Base-by-base conservation (phyloP, 2,797 vertebrate species). In the Neosalanx taihuensis region DNA sequence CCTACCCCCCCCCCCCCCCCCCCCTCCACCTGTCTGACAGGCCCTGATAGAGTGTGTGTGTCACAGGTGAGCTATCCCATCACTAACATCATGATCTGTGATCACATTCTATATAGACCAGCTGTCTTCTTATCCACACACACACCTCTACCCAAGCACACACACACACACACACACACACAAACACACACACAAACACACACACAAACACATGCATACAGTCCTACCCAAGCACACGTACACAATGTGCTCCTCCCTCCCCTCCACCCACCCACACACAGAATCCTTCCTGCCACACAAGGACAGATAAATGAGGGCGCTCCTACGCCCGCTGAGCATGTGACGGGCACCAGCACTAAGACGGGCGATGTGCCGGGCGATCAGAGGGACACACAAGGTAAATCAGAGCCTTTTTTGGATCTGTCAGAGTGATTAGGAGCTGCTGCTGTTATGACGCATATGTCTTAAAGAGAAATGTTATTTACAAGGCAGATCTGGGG, bases 21-120 rank as follows among this genome's bases (percentile, higher is more conserved):
- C 67, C 75, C 73, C 64, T 71, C 72, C 62, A 69, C 80, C 79
- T 84, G 73, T 60, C 76, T 78, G 81, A 80, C 82, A 80, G 73
- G 77, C 57, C 10, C 78, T 82, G 80, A 90, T 90, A 88, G 85
- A 84, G 74, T 75, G 74, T 1, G 35, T 83, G 84, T 82, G 78
- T 83, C 72, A 56, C 83, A 87, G 88, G 90, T 91, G 85, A 88
- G 85, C 87, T 89, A 86, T 89, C 88, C 83, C 86, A 71, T 87
- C 85, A 74, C 74, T 68, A 73, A 69, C 70, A 71, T 77, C 84
- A 82, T 78, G 76, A 83, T 71, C 5, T 17, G 51, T 64, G 76
- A 89, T 87, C 79, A 79, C 67, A 67, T 81, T 82, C 81, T 79
- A 73, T 26, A 80, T 78, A 79, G 79, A 84, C 72, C 89, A 86